Percentiles rank a stretch among this genome's conserved stretches.
Conservation (phyloP, 2,113 vertebrate genomes). For the Gasterosteus aculeatus region DNA sequence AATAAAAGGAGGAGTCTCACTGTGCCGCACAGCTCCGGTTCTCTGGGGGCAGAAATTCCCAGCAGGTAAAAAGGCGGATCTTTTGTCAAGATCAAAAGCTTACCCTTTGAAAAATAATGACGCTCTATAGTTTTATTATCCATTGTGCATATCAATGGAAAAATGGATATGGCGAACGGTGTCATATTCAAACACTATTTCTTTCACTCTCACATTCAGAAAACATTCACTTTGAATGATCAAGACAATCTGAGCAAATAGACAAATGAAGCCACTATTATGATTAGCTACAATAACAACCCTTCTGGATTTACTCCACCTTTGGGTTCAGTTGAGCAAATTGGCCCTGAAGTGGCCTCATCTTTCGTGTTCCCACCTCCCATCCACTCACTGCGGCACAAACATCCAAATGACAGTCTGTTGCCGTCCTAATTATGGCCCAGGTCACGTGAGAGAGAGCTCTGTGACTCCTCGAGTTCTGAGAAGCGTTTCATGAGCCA, state of each 20-base stretch:
- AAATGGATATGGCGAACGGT: constrained; percentile 15
- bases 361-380: constrained; percentile 46
- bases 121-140: constrained; percentile 35
- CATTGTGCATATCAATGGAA: constrained; percentile 33
- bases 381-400: constrained; percentile 57
- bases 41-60: constrained; percentile 62
- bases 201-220: background rate
- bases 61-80: constrained; percentile 53
- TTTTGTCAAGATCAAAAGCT: constrained; percentile 56
- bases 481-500: constrained; percentile 36
- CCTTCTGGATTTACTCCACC: constrained; percentile 48
- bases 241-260: background rate
- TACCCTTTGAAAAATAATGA: constrained; percentile 58
- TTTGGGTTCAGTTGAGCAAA: constrained; percentile 65
- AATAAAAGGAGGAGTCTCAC: constrained; percentile 52
- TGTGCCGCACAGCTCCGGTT: constrained; percentile 38
- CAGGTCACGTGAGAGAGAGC: constrained; percentile 66
- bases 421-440: constrained; percentile 73
- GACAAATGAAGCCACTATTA: constrained; percentile 21
- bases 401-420: constrained; percentile 82
- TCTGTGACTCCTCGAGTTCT: constrained; percentile 39
- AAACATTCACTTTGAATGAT: background rate
- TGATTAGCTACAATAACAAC: constrained; percentile 62
- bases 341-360: constrained; percentile 61
- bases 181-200: constrained; percentile 8